Conservation (phyloP, 2,888 invertebrate species). For the Hipparchia semele region DNA sequence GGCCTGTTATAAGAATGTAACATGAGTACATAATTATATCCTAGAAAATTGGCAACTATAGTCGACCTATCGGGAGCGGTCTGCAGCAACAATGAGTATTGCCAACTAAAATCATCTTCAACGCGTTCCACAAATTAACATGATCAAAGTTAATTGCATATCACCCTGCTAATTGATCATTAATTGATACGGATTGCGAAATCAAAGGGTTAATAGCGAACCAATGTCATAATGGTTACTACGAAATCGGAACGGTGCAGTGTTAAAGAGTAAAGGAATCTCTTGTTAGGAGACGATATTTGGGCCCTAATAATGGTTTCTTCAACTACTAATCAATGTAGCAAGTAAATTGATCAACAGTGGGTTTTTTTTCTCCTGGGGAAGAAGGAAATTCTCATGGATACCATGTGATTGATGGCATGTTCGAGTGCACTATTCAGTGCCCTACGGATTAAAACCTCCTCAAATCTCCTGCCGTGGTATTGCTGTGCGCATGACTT, state of each 20-base stretch:
- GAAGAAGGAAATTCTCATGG: too few relatives aligned
- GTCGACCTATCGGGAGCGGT: not conserved
- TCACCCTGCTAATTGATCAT: constrained; percentile 16
- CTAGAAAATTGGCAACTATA: not conserved
- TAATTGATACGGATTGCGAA: constrained; percentile 16
- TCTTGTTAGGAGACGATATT: constrained; percentile 29
- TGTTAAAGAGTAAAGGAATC: constrained; percentile 25
- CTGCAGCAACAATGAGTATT: not conserved
- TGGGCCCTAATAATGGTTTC: constrained; percentile 27
- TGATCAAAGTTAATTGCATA: constrained; percentile 7
- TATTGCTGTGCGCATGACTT: too few relatives aligned
- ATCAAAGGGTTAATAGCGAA: constrained; percentile 26
- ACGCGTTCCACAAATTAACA: constrained; percentile 1
- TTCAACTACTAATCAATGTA: constrained; percentile 7
- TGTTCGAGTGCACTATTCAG: too few relatives aligned
- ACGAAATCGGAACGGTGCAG: constrained; percentile 28
- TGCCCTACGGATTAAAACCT: too few relatives aligned
- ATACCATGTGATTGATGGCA: too few relatives aligned
- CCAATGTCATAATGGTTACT: constrained; percentile 30
- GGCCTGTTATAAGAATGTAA: too few relatives aligned
- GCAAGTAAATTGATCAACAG: too few relatives aligned
- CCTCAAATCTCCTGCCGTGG: too few relatives aligned
- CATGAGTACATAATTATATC: not conserved
- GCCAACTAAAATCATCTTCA: constrained; percentile 1
- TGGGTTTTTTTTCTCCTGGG: too few relatives aligned